Conservation (phyloP, 2,888 invertebrate genomes). For the Torymus texanus region DNA sequence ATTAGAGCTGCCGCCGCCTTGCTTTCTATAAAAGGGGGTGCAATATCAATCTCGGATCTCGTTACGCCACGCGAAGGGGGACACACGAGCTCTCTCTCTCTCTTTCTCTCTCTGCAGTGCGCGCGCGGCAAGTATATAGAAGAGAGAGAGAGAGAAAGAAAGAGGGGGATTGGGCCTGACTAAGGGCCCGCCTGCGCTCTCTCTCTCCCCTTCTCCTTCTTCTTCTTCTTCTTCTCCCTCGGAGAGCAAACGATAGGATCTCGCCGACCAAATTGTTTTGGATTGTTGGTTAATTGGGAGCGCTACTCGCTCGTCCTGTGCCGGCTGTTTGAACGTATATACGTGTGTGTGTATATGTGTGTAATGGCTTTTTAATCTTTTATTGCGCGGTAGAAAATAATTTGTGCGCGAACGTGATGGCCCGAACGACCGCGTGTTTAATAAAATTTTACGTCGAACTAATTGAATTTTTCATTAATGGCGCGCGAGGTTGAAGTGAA, state of each 20-base stretch:
- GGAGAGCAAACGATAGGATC: slow-evolving; percentile 65
- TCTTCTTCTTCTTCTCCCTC: neutral
- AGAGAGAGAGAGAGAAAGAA: no score
- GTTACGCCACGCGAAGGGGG: slow-evolving; percentile 53
- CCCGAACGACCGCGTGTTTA: neutral
- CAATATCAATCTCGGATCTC: slow-evolving; percentile 63
- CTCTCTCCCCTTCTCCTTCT: no score
- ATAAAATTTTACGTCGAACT: neutral
- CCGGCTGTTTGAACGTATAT: neutral
- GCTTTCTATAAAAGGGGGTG: slow-evolving; percentile 6
- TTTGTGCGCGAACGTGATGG: neutral
- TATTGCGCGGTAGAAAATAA: slow-evolving; percentile 20
- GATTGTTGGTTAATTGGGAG: slow-evolving; percentile 73
- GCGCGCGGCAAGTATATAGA: no score
- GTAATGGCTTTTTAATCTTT: slow-evolving; percentile 30
- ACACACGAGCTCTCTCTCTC: neutral
- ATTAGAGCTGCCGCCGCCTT: slow-evolving; percentile 23
- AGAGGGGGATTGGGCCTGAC: no score
- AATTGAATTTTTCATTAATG: slow-evolving; percentile 14
- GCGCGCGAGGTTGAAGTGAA: neutral
- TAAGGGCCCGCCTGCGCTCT: neutral
- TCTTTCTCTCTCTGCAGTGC: neutral
- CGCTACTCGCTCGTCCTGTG: neutral
- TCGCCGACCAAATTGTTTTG: slow-evolving; percentile 72
- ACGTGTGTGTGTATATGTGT: neutral